Percentiles rank a stretch among this genome's conserved stretches.
These are phyloP conservation scores for Oenanthe oenanthe DNA, from an alignment of 2,113 vertebrate species.

Conservation along the genomic window DNA sequence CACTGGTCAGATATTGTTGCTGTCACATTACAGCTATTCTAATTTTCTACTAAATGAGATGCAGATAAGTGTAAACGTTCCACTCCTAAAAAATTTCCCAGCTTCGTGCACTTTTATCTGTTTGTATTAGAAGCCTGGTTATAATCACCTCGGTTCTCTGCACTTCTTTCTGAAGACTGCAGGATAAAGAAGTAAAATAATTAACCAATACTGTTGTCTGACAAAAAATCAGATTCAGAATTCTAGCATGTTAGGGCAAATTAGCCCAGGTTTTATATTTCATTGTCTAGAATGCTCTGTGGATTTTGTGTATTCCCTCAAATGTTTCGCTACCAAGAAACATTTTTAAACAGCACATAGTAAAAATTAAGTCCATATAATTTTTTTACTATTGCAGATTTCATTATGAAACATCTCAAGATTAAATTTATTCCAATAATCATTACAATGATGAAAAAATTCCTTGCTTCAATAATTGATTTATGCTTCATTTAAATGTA, in stretches of 20 bases:
- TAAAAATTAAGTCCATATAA: conserved; percentile 71
- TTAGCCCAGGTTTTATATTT: conserved; percentile 23
- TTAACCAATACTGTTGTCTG: background rate
- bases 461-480: conserved; percentile 85
- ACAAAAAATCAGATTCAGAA: conserved; percentile 39
- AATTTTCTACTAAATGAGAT: background rate
- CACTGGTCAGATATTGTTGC: background rate
- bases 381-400: conserved; percentile 75
- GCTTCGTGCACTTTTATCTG: background rate
- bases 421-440: conserved; percentile 85
- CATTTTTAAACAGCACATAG: conserved; percentile 53
- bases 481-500: conserved; percentile 87
- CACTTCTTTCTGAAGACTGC: background rate
- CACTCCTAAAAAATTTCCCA: background rate
- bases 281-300: background rate
- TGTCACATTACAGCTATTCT: background rate
- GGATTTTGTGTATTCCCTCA: background rate
- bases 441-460: conserved; percentile 83
- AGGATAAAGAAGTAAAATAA: conserved; percentile 18
- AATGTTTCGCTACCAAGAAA: conserved; percentile 36
- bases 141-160: background rate
- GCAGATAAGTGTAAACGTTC: background rate
- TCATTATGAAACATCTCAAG: conserved; percentile 78
- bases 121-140: background rate
- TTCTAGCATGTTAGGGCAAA: conserved; percentile 23